phyloP scores from a whole-genome alignment of 2,888 invertebrate species.

The Agrenia bidenticulata region DNA sequence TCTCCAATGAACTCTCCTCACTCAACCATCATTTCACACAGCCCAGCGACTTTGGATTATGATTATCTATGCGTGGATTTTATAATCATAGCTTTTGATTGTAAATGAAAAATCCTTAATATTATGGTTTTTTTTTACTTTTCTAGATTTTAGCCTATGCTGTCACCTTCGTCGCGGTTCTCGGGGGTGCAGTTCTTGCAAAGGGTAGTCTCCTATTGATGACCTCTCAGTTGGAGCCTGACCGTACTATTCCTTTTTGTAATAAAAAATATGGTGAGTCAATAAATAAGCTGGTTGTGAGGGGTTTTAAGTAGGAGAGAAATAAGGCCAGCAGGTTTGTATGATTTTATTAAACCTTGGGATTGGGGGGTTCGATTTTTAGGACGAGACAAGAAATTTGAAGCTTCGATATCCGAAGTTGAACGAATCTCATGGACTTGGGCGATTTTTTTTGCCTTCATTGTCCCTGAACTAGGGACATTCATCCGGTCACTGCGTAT shows the following conservation, averaged over 20 bases:
- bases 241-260: conserved; percentile 75
- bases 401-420: conserved; percentile 76
- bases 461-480: conserved; percentile 84
- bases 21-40: too few species aligned
- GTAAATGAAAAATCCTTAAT: too few species aligned
- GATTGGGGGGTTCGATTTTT: too few species aligned
- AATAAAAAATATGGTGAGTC: conserved; percentile 75
- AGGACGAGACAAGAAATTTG: conserved; percentile 85
- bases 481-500: conserved; percentile 81
- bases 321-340: too few species aligned
- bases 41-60: too few species aligned
- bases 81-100: too few species aligned
- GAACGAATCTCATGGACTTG: conserved; percentile 92
- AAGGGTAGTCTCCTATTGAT: conserved; percentile 87
- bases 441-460: conserved; percentile 82
- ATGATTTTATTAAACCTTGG: too few species aligned
- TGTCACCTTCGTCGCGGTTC: conserved; percentile 79
- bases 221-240: conserved; percentile 81
- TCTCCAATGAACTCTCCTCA: too few species aligned
- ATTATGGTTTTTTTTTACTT: too few species aligned
- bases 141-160: conserved; percentile 68
- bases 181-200: conserved; percentile 80
- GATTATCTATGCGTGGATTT: too few species aligned
- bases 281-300: neutral
- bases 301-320: too few species aligned